Evolutionary conservation across 2,113 vertebrate species (phyloP), one percentile per base, ranked within the genome.

Genomic region (Xenus cinereus): DNA sequence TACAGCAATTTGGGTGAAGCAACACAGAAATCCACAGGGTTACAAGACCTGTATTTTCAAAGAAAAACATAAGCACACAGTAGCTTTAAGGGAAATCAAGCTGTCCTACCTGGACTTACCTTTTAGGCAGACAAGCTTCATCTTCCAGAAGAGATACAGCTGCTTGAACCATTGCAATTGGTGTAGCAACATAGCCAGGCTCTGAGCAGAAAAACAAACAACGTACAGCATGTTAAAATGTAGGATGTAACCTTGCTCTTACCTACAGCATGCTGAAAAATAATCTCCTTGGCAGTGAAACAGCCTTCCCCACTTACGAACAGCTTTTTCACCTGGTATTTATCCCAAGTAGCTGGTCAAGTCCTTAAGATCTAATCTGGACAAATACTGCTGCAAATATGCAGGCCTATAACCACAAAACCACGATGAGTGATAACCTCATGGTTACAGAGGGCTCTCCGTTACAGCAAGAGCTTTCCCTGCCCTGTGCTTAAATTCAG

Each of bases 131-230:
- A 53, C 96, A 97, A n/a, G 97, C 74, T 30, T 95, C n/a, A 71
- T 99, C 99, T 11, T 98, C 99, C 60, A 99, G 98, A 78, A 99
- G 97, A 28, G 99, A 98, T 14, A 99, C 64, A 71, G 97, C 99
- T 67, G 99, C 98, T 82, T 99, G 99, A 43, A 99, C 99, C 99
- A 99, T 99, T 73, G 98, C 98, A 64, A 99, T 99, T 69, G 99
- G 98, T 2, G 99, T 99, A 75, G 99, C 97, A 83, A 99, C 94
- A 48, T 99, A 99, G 50, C 98, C 99, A 84, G 96, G 95, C 91
- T 99, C 99, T 99, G 95, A 53, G 27, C 60, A 57, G 92, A 57
- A 88, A 21, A 86, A 59, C n/a, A 48, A 75, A 9, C 14, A 3
- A 60, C 6, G 12, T 46, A 68, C 13, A 27, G 10, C 1, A 3